phyloP scores from a whole-genome alignment of 2,113 vertebrate genomes.

The Crotalus horridus region DNA sequence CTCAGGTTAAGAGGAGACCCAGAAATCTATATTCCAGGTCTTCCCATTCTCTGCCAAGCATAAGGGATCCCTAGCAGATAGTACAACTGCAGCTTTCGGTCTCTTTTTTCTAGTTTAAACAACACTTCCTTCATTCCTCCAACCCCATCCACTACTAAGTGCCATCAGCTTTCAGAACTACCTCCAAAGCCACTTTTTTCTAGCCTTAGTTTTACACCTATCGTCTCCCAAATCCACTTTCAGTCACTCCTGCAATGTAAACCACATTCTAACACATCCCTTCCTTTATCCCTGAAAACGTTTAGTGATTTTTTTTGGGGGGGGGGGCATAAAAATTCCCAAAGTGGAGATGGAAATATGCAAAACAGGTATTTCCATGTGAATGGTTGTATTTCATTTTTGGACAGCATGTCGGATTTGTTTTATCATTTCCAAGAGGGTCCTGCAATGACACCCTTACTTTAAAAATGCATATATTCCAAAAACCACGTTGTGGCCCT shows the following conservation, averaged over 20 bases:
- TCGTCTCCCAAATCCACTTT: neutral
- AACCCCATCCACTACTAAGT: neutral
- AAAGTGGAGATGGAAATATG: neutral
- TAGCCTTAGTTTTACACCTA: neutral
- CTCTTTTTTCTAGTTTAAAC: neutral
- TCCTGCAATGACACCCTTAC: neutral
- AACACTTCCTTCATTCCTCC: neutral
- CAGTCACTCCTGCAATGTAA: neutral
- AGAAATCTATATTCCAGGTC: neutral
- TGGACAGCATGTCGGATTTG: neutral
- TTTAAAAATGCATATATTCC: neutral
- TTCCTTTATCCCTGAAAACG: neutral
- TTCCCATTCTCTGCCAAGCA: neutral
- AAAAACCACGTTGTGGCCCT: constrained; percentile 1
- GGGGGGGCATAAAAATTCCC: neutral
- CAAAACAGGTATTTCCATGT: neutral
- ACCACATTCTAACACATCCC: neutral
- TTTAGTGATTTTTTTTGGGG: neutral
- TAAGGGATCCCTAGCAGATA: neutral
- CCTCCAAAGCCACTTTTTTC: neutral
- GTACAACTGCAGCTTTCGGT: neutral
- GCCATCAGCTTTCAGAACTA: neutral
- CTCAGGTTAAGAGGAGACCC: neutral
- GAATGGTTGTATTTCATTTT: neutral
- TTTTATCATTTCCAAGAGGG: neutral